These are phyloP conservation scores for Eciton burchellii DNA, from an alignment of 1,140 invertebrate species.

Conservation along the genomic window DNA sequence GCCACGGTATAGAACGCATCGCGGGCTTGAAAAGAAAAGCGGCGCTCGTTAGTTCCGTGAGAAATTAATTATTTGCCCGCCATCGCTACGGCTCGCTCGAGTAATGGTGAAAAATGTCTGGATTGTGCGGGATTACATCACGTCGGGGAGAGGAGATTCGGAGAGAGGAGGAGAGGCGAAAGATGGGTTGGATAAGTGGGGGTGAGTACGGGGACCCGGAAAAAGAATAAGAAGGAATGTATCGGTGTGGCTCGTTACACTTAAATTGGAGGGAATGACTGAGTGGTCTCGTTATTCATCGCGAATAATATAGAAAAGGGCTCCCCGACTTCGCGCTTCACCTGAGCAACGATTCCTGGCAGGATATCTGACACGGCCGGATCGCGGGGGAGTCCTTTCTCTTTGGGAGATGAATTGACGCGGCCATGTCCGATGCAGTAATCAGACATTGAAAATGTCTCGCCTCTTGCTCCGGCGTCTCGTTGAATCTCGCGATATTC, in stretches of 20 bases:
- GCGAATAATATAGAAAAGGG: conserved; percentile 84
- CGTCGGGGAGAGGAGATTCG: conserved; percentile 71
- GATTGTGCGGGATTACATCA: conserved; percentile 84
- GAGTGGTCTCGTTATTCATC: conserved; percentile 85
- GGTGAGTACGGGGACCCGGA: conserved; percentile 61
- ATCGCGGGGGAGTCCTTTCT: conserved; percentile 47
- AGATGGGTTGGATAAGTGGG: conserved; percentile 55
- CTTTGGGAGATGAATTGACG: conserved; percentile 70
- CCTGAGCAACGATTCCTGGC: conserved; percentile 68
- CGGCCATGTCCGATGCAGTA: conserved; percentile 44
- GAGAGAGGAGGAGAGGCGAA: conserved; percentile 56
- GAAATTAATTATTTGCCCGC: conserved; percentile 86
- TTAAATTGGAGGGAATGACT: conserved; percentile 86
- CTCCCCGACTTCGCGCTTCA: conserved; percentile 63
- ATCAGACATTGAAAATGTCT: conserved; percentile 62
- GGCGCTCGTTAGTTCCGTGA: conserved; percentile 84
- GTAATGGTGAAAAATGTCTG: conserved; percentile 86
- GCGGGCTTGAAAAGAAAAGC: conserved; percentile 75
- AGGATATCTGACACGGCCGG: conserved; percentile 67
- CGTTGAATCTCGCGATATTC: conserved; percentile 59
- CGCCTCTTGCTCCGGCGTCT: conserved; percentile 59
- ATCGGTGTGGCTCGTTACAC: conserved; percentile 86
- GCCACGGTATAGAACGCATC: conserved; percentile 51
- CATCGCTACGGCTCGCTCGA: conserved; percentile 78
- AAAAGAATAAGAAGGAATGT: conserved; percentile 85